phyloP scores from a whole-genome alignment of 2,888 invertebrate genomes.

The Carterocephalus palaemon region DNA sequence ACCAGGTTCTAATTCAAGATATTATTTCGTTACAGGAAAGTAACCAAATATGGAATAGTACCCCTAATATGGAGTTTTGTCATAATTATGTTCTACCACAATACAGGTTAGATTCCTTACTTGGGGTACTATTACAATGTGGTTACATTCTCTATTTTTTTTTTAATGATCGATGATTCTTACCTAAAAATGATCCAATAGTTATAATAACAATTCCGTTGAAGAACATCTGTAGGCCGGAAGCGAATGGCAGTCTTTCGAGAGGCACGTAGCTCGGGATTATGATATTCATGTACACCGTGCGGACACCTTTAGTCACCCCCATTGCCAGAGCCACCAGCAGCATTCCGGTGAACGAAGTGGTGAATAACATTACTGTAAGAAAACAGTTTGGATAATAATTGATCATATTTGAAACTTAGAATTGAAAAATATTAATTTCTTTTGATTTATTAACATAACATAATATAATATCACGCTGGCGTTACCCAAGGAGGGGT shows the following conservation, averaged over 20 bases:
- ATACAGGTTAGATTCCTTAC: too few relatives aligned
- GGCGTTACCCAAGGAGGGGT: too few relatives aligned
- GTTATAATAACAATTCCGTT: slow-evolving; percentile 81
- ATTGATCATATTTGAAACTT: not conserved
- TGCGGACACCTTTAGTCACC: slow-evolving; percentile 83
- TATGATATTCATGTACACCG: slow-evolving; percentile 83
- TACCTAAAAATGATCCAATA: slow-evolving; percentile 82
- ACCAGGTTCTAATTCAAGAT: too few relatives aligned
- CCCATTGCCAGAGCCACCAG: slow-evolving; percentile 80
- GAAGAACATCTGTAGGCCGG: slow-evolving; percentile 84
- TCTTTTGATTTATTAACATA: too few relatives aligned
- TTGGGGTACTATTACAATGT: too few relatives aligned
- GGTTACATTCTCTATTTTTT: too few relatives aligned
- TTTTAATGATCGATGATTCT: slow-evolving; percentile 23
- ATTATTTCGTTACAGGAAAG: too few relatives aligned
- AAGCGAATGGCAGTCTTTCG: slow-evolving; percentile 82
- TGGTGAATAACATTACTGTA: slow-evolving; percentile 71
- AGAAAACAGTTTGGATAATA: slow-evolving; percentile 29
- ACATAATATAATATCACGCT: too few relatives aligned
- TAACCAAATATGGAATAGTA: too few relatives aligned
- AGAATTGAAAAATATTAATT: not conserved
- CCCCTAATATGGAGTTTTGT: too few relatives aligned
- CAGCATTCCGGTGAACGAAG: slow-evolving; percentile 61
- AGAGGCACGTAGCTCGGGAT: slow-evolving; percentile 84
- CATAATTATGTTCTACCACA: too few relatives aligned